A percentile compares a stretch with the other conserved stretches of the same genome.
phyloP scores from a whole-genome alignment of 1,140 invertebrate species.

The Agrypnia vestita region DNA sequence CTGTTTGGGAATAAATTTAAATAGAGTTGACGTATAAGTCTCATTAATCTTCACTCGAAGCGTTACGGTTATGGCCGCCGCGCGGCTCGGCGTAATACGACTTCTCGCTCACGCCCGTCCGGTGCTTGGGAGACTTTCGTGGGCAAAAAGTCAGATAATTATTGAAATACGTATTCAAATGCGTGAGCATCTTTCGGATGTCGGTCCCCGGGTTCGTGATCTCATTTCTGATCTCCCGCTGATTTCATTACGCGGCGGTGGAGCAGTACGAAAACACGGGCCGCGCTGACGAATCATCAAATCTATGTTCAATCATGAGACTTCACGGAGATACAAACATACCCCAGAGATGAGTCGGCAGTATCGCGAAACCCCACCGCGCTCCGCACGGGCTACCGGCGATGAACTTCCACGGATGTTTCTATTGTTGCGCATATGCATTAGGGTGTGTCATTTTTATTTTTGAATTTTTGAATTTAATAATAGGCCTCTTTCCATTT shows the following conservation, averaged over 20 bases:
- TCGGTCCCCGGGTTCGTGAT: slow-evolving; percentile 48
- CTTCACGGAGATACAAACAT: slow-evolving; percentile 33
- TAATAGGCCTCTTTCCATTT: too few species aligned
- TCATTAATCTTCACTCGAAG: slow-evolving; percentile 52
- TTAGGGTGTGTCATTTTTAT: too few species aligned
- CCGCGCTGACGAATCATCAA: slow-evolving; percentile 40
- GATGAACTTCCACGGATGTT: slow-evolving; percentile 3
- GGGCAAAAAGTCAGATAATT: slow-evolving; percentile 50
- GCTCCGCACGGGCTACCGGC: slow-evolving; percentile 19
- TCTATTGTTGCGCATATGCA: neutral
- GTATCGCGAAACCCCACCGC: slow-evolving; percentile 36
- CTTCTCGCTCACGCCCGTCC: slow-evolving; percentile 35
- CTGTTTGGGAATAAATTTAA: slow-evolving; percentile 57
- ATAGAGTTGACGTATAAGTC: slow-evolving; percentile 57
- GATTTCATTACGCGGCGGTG: slow-evolving; percentile 42
- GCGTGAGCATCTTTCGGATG: slow-evolving; percentile 29
- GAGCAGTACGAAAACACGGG: slow-evolving; percentile 36
- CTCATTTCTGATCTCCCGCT: slow-evolving; percentile 55
- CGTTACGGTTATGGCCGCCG: slow-evolving; percentile 25
- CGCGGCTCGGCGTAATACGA: slow-evolving; percentile 1
- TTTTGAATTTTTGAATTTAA: too few species aligned
- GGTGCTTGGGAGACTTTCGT: slow-evolving; percentile 32
- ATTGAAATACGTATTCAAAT: slow-evolving; percentile 54
- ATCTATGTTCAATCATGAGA: slow-evolving; percentile 33
- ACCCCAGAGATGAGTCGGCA: slow-evolving; percentile 29